Conservation (phyloP, 2,888 invertebrate species). For the Stenoptilia bipunctidactyla region DNA sequence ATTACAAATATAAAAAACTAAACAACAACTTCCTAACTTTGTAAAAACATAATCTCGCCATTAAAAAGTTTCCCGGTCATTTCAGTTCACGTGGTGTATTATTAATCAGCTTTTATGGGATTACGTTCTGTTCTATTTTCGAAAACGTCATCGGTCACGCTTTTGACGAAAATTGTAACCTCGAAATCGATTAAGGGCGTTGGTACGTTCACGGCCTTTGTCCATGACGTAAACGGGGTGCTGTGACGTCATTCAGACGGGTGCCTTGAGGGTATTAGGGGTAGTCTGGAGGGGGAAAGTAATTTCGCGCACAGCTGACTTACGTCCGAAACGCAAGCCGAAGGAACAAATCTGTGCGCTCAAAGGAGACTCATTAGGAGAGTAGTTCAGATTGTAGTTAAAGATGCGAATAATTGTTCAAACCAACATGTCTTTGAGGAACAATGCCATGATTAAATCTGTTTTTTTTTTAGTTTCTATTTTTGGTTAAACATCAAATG, state of each 20-base stretch:
- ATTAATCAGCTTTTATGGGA: too few species aligned
- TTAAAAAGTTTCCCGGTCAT: too few species aligned
- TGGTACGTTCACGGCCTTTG: slow-evolving; percentile 46
- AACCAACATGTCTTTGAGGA: too few species aligned
- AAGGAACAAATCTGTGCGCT: slow-evolving; percentile 4
- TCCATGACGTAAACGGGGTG: slow-evolving; percentile 53
- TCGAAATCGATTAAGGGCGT: slow-evolving; percentile 55
- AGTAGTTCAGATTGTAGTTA: background rate
- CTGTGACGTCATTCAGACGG: slow-evolving; percentile 49
- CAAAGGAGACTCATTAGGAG: background rate
- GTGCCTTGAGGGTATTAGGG: slow-evolving; percentile 28
- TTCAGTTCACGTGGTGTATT: too few species aligned
- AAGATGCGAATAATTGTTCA: too few species aligned
- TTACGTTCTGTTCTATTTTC: background rate
- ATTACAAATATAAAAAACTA: too few species aligned
- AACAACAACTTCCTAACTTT: too few species aligned
- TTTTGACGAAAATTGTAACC: slow-evolving; percentile 27
- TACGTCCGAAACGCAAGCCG: slow-evolving; percentile 21
- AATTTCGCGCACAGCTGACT: slow-evolving; percentile 62
- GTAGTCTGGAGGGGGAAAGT: slow-evolving; percentile 29
- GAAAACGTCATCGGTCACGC: slow-evolving; percentile 2
- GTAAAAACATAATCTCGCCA: too few species aligned
- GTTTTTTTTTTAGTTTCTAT: too few species aligned
- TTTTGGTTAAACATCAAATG: too few species aligned
- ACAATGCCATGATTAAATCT: too few species aligned